These are phyloP conservation scores for Nezara viridula DNA, from an alignment of 2,888 invertebrate genomes.

Conservation along the genomic window DNA sequence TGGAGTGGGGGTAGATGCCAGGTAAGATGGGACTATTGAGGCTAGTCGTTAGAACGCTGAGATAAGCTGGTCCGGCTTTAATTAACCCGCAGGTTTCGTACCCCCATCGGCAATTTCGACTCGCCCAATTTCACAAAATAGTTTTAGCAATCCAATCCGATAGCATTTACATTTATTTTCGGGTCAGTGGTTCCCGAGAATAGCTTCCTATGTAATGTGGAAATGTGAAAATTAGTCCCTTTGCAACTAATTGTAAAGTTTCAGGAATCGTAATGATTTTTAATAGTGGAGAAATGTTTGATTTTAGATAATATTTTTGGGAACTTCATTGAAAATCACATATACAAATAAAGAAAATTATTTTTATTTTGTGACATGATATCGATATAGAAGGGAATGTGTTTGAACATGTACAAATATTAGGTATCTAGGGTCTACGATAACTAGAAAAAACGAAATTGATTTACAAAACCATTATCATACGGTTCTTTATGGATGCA, in stretches of 20 bases:
- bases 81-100: neutral
- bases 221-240: too few relatives aligned
- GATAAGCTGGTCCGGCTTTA: conserved; percentile 13
- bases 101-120: conserved; percentile 6
- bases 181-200: neutral
- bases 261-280: neutral
- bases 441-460: too few relatives aligned
- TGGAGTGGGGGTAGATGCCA: neutral
- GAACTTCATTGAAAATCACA: too few relatives aligned
- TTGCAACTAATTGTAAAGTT: neutral
- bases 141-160: conserved; percentile 12
- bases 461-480: too few relatives aligned
- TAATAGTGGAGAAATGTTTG: too few relatives aligned
- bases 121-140: conserved; percentile 40
- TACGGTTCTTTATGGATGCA: too few relatives aligned
- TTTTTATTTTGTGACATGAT: too few relatives aligned
- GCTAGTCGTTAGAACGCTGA: conserved; percentile 8
- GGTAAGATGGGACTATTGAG: neutral
- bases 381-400: too few relatives aligned
- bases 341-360: too few relatives aligned
- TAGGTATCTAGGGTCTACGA: too few relatives aligned
- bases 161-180: neutral
- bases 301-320: too few relatives aligned
- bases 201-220: neutral
- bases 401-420: too few relatives aligned